Conservation (phyloP, 2,113 vertebrate genomes). For the Petromus typicus region DNA sequence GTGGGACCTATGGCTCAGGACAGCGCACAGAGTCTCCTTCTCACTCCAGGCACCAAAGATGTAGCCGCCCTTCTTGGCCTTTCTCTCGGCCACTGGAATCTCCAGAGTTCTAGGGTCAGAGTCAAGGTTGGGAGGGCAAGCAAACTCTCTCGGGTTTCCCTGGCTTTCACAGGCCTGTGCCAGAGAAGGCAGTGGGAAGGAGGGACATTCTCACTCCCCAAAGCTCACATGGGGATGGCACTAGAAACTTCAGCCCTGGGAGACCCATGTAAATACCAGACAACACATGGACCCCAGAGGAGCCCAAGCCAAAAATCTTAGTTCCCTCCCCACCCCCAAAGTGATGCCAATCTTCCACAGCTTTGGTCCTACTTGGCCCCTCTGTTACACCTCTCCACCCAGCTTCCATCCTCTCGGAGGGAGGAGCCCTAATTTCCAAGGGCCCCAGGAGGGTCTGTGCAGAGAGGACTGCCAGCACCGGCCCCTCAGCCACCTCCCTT, state of each 20-base stretch:
- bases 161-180: not conserved
- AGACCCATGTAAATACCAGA: conserved; percentile 78
- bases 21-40: not conserved
- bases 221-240: not conserved
- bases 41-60: conserved; percentile 75
- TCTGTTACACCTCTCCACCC: not conserved
- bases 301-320: conserved; percentile 78
- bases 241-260: not conserved
- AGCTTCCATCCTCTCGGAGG: not conserved
- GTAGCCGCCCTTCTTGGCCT: not conserved
- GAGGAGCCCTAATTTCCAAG: not conserved
- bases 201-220: not conserved
- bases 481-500: not conserved
- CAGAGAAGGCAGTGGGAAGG: not conserved
- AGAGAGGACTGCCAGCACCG: not conserved
- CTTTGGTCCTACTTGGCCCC: too few relatives aligned
- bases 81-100: not conserved
- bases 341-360: not conserved
- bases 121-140: not conserved
- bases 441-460: not conserved
- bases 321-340: not conserved
- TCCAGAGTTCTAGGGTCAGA: not conserved
- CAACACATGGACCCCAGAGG: conserved; percentile 56
- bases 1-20: conserved; percentile 23
- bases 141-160: not conserved